phyloP scores from a whole-genome alignment of 2,888 invertebrate genomes.

The Ormia ochracea region DNA sequence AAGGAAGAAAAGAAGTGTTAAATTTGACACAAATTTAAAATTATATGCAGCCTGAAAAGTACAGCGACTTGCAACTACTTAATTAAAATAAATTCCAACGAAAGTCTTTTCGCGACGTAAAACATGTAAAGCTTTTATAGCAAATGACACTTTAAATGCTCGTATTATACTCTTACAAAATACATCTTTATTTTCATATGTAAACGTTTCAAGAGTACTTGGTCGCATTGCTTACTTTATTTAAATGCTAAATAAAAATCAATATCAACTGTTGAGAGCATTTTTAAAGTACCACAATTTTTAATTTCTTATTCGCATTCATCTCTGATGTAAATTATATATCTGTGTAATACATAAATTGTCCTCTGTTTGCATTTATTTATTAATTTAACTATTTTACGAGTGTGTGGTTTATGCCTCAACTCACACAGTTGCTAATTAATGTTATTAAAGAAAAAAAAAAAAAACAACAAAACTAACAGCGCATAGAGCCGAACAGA shows the following conservation, averaged over 20 bases:
- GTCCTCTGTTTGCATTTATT: constrained; percentile 7
- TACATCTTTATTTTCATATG: neutral
- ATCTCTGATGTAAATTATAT: constrained; percentile 2
- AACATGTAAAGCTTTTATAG: neutral
- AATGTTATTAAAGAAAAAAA: constrained; percentile 27
- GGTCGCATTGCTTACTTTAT: neutral
- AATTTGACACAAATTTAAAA: too few species aligned
- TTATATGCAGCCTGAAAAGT: neutral
- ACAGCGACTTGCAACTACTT: neutral
- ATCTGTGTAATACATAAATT: neutral
- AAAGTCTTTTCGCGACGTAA: neutral
- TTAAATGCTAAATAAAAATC: constrained; percentile 17
- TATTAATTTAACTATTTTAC: constrained; percentile 41
- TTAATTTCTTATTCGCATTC: neutral
- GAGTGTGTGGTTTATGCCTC: constrained; percentile 50
- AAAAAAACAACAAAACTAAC: neutral
- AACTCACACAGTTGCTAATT: constrained; percentile 53
- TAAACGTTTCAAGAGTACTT: neutral
- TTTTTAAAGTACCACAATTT: neutral
- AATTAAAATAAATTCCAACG: neutral
- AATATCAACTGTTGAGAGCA: constrained; percentile 10
- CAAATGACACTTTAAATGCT: neutral
- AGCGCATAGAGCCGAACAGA: neutral
- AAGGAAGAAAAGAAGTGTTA: too few species aligned
- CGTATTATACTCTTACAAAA: neutral